Evolutionary conservation across 2,113 vertebrate species (phyloP), one percentile per base, ranked within the genome.

Genomic region (Sylvilagus bachmani): DNA sequence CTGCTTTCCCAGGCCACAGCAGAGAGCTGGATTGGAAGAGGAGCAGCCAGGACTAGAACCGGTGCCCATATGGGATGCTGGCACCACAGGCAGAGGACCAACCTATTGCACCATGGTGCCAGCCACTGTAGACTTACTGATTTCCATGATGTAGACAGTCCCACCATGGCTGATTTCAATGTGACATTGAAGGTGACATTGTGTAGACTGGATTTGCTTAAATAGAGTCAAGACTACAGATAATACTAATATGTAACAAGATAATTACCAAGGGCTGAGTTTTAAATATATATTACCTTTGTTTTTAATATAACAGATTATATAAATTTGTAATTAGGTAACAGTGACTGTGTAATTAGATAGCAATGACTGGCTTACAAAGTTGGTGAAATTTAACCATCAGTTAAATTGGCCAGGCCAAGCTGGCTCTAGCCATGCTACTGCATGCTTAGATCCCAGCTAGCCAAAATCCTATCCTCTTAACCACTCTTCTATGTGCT

Each of bases 221-320:
- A 80, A 29, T 70, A 86, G 62, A 31, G 29, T 86, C 19, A 87
- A 44, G 6, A 66, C 11, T 81, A 31, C 21, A 75, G 49, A 53
- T 66, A 86, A 64, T 67, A 82, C 24, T 44, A 53, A 92, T 83
- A 31, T 79, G 22, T 64, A 62, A 29, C 53, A 69, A 84, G 70
- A 70, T 82, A 66, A 67, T 79, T 86, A 83, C 22, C 44, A 64
- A 82, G 17, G 33, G 7, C 61, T 83, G 33, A 86, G 12, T 51
- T 90, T 93, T 91, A 53, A 93, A 9, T 61, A 58, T 44, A 0
- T n/a, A 49, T 87, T 89, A 16, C 9, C n/a, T 91, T 92, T 80
- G 27, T 64, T 87, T 82, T 83, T 69, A 93, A 89, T 67, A 10
- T 58, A 36, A 38, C 44, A 49, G 19, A 62, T 78, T 69, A 78